Evolutionary conservation across 2,888 invertebrate species (phyloP).

Genomic region (Aporophyla nigra): DNA sequence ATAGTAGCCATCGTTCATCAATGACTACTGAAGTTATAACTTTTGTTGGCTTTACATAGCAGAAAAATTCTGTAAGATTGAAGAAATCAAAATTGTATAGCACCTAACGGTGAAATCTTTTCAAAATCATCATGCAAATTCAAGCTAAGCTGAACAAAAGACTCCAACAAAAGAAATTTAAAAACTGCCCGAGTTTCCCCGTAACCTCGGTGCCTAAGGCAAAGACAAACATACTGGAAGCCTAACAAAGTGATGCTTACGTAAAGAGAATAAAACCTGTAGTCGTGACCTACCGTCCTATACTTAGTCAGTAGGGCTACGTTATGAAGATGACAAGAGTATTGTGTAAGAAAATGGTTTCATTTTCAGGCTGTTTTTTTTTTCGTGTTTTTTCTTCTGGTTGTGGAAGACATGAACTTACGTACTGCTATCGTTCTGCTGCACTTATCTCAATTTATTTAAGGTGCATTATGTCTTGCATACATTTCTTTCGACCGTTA

Average conservation of each 20-base stretch:
- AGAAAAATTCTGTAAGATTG: too few relatives aligned
- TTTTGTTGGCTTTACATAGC: background rate
- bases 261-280: slow-evolving; percentile 58
- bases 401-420: background rate
- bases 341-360: slow-evolving; percentile 4
- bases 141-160: slow-evolving; percentile 45
- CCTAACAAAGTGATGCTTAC: slow-evolving; percentile 67
- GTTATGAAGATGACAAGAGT: background rate
- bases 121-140: slow-evolving; percentile 21
- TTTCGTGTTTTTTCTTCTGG: background rate
- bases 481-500: background rate
- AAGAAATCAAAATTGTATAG: background rate
- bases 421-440: too few relatives aligned
- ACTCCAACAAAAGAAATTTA: slow-evolving; percentile 10
- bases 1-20: too few relatives aligned
- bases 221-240: slow-evolving; percentile 58
- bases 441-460: background rate
- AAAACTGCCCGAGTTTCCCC: slow-evolving; percentile 33
- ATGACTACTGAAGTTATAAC: too few relatives aligned
- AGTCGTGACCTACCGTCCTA: slow-evolving; percentile 62
- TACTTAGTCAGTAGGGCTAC: slow-evolving; percentile 18
- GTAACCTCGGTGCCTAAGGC: slow-evolving; percentile 57
- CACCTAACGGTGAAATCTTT: slow-evolving; percentile 11
- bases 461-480: background rate
- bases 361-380: background rate